Percentiles rank a stretch among this genome's conserved stretches.
Conservation (phyloP, 2,797 vertebrate genomes). For the Microhierax caerulescens region DNA sequence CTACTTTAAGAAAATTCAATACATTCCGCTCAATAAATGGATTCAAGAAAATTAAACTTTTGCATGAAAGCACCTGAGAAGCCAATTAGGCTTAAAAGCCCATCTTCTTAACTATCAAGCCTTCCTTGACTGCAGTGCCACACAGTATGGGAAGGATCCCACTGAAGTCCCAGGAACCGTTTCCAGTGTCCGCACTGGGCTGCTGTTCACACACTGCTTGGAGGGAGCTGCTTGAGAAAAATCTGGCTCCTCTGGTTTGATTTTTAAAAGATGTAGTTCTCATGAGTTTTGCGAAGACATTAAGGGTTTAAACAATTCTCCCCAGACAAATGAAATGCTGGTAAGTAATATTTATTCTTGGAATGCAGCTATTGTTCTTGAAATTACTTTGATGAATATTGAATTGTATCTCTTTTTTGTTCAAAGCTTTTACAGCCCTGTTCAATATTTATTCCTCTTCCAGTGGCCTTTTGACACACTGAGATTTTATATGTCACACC, state of each 20-base stretch:
- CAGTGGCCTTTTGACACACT: background rate
- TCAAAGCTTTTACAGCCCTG: background rate
- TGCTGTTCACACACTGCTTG: background rate
- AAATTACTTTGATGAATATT: constrained; percentile 26
- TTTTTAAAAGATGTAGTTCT: background rate
- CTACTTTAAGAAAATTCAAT: background rate
- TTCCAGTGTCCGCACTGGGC: background rate
- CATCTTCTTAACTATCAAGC: background rate
- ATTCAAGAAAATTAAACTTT: background rate
- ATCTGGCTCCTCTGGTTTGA: background rate
- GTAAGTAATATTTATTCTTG: background rate
- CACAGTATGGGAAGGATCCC: background rate
- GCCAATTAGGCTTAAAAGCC: background rate
- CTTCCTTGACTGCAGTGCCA: background rate
- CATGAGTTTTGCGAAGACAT: background rate
- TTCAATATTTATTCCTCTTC: constrained; percentile 14
- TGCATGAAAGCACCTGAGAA: background rate
- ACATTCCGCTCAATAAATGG: background rate
- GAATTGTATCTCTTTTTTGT: constrained; percentile 29
- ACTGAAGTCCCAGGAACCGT: background rate
- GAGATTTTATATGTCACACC: background rate
- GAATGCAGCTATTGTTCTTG: background rate
- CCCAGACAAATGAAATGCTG: background rate
- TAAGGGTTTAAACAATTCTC: background rate
- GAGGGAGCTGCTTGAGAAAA: background rate